Evolutionary conservation across 2,113 vertebrate genomes (phyloP), one percentile per base, ranked within the genome.

Genomic region (Brachypodius melanocephalos): DNA sequence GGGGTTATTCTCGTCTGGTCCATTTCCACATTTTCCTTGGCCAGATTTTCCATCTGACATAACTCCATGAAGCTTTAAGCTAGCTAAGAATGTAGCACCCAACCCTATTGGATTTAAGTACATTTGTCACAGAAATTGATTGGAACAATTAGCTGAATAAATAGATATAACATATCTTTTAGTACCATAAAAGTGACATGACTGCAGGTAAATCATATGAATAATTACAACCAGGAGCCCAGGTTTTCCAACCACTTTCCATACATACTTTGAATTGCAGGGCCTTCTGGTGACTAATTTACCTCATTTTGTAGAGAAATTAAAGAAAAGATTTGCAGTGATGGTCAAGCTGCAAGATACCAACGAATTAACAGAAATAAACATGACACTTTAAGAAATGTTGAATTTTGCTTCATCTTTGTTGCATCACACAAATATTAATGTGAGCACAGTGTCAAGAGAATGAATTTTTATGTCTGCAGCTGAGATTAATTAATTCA

Each of bases 151-250:
- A 88, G 65, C 78, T 76, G 74, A 91, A 93, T 80, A 94, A 94
- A 93, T 62, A 94, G 87, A 94, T 78, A 76, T 21, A 78, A 24
- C 80, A 85, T 85, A 77, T 88, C 81, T 89, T 85, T 58, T 76
- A 82, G 69, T 40, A 71, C 63, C 81, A 83, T 91, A 93, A 94
- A 94, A 91, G 16, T 91, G 36, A 54, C 82, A 61, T 42, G 71
- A 83, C 72, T 86, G 90, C 67, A 96, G 81, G 91, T 95, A 95
- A 95, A 94, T 91, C 91, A 94, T 88, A 62, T 25, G 20, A 91
- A 69, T 94, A 94, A 96, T 89, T 93, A 31, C 74, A 92, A 89
- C 74, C 66, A 89, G 89, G 19, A 95, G 26, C 48, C 25, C 71
- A 76, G 55, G 62, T 93, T 94, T 96, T 89, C 62, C 87, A 95